phyloP scores from a whole-genome alignment of 2,888 invertebrate genomes.

The Stenichneumon culpator region DNA sequence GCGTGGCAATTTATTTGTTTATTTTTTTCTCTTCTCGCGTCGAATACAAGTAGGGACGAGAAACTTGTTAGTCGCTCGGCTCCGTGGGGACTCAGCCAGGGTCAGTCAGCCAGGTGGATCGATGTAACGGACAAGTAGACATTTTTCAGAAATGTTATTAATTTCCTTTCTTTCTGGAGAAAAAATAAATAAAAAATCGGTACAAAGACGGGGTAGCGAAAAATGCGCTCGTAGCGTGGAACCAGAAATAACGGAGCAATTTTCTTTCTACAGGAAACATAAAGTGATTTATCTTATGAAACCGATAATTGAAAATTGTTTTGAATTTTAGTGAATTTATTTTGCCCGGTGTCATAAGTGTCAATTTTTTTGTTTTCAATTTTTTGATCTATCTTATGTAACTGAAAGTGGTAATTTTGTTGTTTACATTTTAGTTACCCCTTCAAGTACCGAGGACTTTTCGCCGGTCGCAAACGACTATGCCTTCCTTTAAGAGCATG shows the following conservation, averaged over 20 bases:
- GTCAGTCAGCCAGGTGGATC: conserved; percentile 44
- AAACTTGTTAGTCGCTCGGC: conserved; percentile 51
- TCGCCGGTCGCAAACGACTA: too few species aligned
- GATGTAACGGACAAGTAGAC: conserved; percentile 13
- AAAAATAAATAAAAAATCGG: not conserved
- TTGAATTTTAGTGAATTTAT: conserved; percentile 5
- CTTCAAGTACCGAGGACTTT: too few species aligned
- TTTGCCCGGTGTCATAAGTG: not conserved
- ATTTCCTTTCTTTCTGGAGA: too few species aligned
- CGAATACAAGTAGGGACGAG: conserved; percentile 48
- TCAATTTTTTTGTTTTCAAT: too few species aligned
- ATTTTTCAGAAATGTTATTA: not conserved
- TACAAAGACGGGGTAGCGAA: conserved; percentile 22
- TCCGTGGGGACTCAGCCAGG: conserved; percentile 22
- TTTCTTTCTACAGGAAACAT: not conserved
- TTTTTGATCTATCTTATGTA: too few species aligned
- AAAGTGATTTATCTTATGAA: not conserved
- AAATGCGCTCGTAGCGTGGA: conserved; percentile 7
- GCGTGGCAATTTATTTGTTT: not conserved
- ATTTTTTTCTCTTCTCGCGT: conserved; percentile 7
- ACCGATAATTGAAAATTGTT: not conserved
- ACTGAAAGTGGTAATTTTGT: too few species aligned
- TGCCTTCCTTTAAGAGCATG: too few species aligned
- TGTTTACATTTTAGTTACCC: too few species aligned
- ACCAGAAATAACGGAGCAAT: conserved; percentile 10